Conservation (phyloP, 2,888 invertebrate species). For the Auanema sp. region DNA sequence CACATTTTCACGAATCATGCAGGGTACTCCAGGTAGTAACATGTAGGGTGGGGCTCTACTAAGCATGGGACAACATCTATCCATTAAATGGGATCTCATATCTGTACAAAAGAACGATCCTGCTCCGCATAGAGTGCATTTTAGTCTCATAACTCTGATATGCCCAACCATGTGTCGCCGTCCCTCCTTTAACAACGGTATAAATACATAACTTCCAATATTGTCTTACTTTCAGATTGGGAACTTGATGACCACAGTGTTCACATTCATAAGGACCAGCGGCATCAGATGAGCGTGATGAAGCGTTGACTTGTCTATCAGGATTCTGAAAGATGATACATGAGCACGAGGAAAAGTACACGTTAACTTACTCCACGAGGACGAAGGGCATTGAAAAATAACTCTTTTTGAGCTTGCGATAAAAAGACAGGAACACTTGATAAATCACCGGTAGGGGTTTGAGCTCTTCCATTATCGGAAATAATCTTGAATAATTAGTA, state of each 20-base stretch:
- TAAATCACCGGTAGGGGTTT: constrained; percentile 3
- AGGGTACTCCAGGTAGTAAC: constrained; percentile 3
- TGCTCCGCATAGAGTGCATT: constrained; percentile 35
- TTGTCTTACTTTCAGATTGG: constrained; percentile 8
- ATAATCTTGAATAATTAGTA: not conserved
- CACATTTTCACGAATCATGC: constrained; percentile 12
- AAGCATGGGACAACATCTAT: constrained; percentile 9
- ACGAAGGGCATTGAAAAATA: constrained; percentile 13
- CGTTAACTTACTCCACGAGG: not conserved
- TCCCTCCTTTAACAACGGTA: constrained; percentile 8
- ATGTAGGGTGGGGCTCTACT: not conserved
- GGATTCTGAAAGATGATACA: no score
- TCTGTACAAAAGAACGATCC: constrained; percentile 20
- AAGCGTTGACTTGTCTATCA: not conserved
- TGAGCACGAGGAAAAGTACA: not conserved
- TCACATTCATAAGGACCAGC: constrained; percentile 10
- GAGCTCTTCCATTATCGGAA: constrained; percentile 3
- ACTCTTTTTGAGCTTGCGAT: constrained; percentile 10
- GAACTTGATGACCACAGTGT: not conserved
- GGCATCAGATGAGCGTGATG: not conserved
- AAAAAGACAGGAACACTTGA: constrained; percentile 14
- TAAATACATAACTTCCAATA: no score
- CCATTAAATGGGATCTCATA: constrained; percentile 16
- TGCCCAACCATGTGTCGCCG: constrained; percentile 46
- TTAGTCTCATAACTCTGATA: constrained; percentile 38